These are phyloP conservation scores for Catharus minimus DNA, from an alignment of 2,113 vertebrate species.

Conservation along the genomic window DNA sequence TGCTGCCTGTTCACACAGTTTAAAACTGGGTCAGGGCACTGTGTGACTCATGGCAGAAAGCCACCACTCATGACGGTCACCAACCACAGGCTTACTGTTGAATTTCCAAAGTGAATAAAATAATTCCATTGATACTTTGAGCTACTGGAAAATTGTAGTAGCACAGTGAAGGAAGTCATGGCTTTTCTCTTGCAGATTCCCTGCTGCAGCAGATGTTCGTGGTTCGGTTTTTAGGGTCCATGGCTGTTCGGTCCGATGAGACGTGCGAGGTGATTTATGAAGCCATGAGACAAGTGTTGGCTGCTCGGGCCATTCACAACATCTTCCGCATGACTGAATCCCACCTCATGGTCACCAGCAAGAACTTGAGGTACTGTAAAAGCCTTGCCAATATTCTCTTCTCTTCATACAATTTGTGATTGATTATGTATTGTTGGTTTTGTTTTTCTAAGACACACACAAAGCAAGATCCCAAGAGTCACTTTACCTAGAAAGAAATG, in stretches of 20 bases:
- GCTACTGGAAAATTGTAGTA: not conserved
- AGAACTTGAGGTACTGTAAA: slow-evolving; percentile 79
- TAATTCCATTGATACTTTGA: not conserved
- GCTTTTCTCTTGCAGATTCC: slow-evolving; percentile 79
- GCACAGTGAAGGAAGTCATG: not conserved
- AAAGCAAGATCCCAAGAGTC: not conserved
- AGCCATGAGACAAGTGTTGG: slow-evolving; percentile 95
- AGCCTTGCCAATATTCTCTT: not conserved
- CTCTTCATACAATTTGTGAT: not conserved
- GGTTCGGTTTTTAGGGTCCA: slow-evolving; percentile 94
- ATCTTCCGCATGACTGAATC: slow-evolving; percentile 95
- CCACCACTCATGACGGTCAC: not conserved
- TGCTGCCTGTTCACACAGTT: not conserved
- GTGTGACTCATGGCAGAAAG: not conserved
- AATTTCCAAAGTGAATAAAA: not conserved
- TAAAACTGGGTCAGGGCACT: slow-evolving; percentile 3
- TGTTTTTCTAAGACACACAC: not conserved
- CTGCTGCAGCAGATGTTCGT: slow-evolving; percentile 94
- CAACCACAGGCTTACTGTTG: not conserved
- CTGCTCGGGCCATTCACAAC: slow-evolving; percentile 96
- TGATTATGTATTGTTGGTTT: not conserved
- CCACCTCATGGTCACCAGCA: slow-evolving; percentile 94
- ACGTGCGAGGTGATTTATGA: slow-evolving; percentile 92
- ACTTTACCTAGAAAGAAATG: not conserved
- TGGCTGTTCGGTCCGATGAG: slow-evolving; percentile 87